These are phyloP conservation scores for Gorsachius magnificus DNA, from an alignment of 2,797 vertebrate genomes.

Conservation along the genomic window DNA sequence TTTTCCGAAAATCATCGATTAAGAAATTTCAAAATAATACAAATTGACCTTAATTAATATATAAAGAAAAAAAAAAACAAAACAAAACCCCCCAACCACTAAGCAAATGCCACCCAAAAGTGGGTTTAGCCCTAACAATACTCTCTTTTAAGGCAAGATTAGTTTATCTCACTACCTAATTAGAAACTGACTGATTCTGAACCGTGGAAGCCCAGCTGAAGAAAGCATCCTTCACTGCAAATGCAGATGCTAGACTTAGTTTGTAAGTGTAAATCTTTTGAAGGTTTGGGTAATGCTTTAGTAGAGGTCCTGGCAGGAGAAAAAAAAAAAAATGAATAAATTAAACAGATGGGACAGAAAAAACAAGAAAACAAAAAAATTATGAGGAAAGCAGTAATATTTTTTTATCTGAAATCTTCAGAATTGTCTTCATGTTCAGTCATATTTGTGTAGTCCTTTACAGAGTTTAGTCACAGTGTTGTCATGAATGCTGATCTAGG, in stretches of 20 bases:
- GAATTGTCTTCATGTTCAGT: neutral
- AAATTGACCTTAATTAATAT: neutral
- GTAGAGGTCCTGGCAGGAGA: neutral
- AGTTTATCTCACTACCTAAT: neutral
- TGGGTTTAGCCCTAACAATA: neutral
- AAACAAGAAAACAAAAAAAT: neutral
- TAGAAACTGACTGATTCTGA: neutral
- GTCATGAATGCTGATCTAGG: too few relatives aligned
- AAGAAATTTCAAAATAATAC: neutral
- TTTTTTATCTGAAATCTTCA: neutral
- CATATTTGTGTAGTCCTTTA: neutral
- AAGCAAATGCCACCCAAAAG: neutral
- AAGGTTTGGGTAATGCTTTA: neutral
- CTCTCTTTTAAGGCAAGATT: neutral
- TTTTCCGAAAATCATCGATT: neutral
- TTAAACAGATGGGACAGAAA: neutral
- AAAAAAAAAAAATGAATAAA: neutral
- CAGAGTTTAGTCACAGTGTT: neutral
- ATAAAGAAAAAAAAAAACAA: neutral
- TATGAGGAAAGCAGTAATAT: neutral
- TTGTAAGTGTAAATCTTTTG: neutral
- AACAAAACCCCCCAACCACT: fast-evolving
- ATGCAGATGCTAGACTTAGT: neutral
- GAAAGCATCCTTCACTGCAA: neutral
- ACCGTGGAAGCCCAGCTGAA: neutral